Conservation (phyloP, 1,140 invertebrate species). For the Dryas iulia region DNA sequence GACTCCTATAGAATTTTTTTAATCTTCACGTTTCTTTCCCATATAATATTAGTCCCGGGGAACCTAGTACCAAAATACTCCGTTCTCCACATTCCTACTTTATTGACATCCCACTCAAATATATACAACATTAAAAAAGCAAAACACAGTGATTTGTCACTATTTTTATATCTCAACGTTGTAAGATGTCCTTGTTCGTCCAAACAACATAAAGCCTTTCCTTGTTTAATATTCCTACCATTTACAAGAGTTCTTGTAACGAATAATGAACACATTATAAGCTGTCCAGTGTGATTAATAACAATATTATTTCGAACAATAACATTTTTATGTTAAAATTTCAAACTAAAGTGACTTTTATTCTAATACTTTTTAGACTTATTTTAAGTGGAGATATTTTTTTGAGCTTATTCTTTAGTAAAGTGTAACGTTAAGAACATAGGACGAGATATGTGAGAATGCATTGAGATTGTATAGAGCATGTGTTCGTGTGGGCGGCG, state of each 20-base stretch:
- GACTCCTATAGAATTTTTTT: no score
- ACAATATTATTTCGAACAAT: conserved; percentile 51
- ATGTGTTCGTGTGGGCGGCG: conserved; percentile 53
- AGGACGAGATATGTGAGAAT: conserved; percentile 53
- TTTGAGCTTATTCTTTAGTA: not conserved
- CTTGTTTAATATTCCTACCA: conserved; percentile 28
- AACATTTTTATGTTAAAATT: conserved; percentile 27
- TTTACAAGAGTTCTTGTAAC: conserved; percentile 39
- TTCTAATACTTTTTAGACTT: conserved; percentile 16
- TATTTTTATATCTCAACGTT: not conserved
- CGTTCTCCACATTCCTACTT: no score
- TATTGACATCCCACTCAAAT: no score
- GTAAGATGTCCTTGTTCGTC: not conserved
- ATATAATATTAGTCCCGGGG: no score
- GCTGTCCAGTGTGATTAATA: conserved; percentile 53
- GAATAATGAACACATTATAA: conserved; percentile 51
- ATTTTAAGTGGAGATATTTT: conserved; percentile 14
- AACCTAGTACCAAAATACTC: no score
- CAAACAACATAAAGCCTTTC: not conserved
- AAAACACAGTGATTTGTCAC: not conserved
- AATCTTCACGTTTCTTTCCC: no score
- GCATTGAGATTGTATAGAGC: conserved; percentile 51
- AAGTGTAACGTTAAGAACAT: conserved; percentile 34
- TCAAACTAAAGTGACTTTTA: conserved; percentile 35
- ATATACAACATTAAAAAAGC: no score